Evolutionary conservation across 1,140 invertebrate species (phyloP), one percentile per base, ranked within the genome.

Genomic region (Mizuhopecten yessoensis): DNA sequence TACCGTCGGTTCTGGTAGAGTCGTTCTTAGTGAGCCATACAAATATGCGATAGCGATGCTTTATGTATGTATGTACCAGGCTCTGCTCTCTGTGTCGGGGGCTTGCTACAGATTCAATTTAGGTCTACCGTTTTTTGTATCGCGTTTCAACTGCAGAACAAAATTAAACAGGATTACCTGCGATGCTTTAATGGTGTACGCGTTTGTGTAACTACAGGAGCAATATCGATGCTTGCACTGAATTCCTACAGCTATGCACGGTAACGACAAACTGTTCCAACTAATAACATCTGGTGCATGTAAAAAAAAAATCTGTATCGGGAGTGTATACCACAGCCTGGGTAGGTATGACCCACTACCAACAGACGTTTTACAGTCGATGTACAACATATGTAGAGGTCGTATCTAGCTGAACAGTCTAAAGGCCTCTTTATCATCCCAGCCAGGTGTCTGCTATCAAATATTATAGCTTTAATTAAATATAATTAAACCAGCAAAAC

Each of bases 381-480:
- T 17, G 57, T n/a, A 29, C 23, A 29, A 17, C 57, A 75, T 11
- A 75, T 75, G 57, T 75, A 75, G 42, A 13, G 1, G 17, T 13
- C 1, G 17, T 75, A 75, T 75, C 1, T n/a, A 29, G 23, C 57
- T 75, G 23, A 29, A 75, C 17, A 29, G 20, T 2, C 45, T 49
- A 49, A 2, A 49, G 20, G 20, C 45, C 3, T 49, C 10, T n/a
- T n/a, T 20, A 49, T 15, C 45, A 9, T 20, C 45, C 11, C 15
- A 45, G n/a, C 57, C 57, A 75, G 57, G 17, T 75, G 57, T 75
- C 57, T 75, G n/a, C 23, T 29, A 75, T 75, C 57, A 75, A 75
- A 75, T n/a, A 5, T 75, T 75, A 29, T 29, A 7, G 29, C 57
- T 29, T 75, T 75, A 75, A 75, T 75, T 75, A 29, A 29, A n/a